Percentiles rank a stretch among this genome's conserved stretches.
These are phyloP conservation scores for Paguma larvata DNA, from an alignment of 2,797 vertebrate species.

Conservation along the genomic window DNA sequence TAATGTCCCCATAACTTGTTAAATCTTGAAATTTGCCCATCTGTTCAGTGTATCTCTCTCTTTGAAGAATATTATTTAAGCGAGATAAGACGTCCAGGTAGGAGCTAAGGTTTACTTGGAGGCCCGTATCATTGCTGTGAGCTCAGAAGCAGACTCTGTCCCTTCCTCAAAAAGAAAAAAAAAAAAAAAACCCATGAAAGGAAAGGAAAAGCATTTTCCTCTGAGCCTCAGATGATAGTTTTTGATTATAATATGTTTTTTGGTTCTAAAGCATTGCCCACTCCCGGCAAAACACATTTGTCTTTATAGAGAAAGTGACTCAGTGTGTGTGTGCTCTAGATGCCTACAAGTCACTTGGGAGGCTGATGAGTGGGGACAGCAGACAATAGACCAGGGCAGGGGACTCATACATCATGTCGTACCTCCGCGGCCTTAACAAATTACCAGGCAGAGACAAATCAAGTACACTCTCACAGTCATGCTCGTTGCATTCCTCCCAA, in stretches of 20 bases:
- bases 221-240: not conserved
- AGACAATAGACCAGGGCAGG: not conserved
- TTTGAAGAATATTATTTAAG: slow-evolving; percentile 31
- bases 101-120: not conserved
- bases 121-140: not conserved
- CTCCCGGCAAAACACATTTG: not conserved
- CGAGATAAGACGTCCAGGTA: not conserved
- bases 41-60: not conserved
- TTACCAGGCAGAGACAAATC: slow-evolving; percentile 18
- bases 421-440: not conserved
- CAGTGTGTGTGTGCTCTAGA: not conserved
- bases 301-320: slow-evolving; percentile 65
- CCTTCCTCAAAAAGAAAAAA: not conserved
- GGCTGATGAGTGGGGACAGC: slow-evolving; percentile 4
- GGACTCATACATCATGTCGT: not conserved
- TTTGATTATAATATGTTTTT: slow-evolving; percentile 12
- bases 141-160: not conserved
- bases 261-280: not conserved
- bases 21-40: slow-evolving; percentile 5
- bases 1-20: not conserved
- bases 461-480: not conserved
- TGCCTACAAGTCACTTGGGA: not conserved
- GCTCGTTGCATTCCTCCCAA: not conserved
- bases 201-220: not conserved
- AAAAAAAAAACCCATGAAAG: not conserved